These are phyloP conservation scores for Acanthopagrus latus DNA, from an alignment of 2,797 vertebrate genomes.

Conservation along the genomic window DNA sequence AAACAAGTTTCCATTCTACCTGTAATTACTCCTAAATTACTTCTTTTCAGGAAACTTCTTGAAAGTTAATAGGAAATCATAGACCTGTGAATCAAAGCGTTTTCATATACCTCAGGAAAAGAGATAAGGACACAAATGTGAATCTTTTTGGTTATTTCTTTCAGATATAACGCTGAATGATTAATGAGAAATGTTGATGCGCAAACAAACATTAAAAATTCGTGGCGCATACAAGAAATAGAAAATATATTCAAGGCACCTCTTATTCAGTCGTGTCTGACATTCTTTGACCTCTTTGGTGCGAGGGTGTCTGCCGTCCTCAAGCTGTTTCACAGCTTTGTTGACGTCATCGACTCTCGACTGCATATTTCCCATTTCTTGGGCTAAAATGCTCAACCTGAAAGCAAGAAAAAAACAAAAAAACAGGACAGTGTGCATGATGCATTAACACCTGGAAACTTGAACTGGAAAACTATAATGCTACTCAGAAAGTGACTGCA, in stretches of 20 bases:
- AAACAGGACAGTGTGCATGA: neutral
- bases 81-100: neutral
- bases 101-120: neutral
- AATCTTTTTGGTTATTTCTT: neutral
- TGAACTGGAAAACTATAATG: too few relatives aligned
- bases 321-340: slow-evolving; percentile 89
- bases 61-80: neutral
- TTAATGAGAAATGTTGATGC: neutral
- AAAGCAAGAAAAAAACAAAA: slow-evolving; percentile 33
- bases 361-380: slow-evolving; percentile 92
- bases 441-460: neutral
- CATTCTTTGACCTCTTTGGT: slow-evolving; percentile 91
- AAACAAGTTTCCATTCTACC: neutral
- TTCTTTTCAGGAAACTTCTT: neutral
- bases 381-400: slow-evolving; percentile 93
- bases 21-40: slow-evolving; percentile 3
- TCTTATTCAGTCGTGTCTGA: slow-evolving; percentile 89
- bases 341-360: slow-evolving; percentile 90
- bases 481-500: neutral
- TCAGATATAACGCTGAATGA: neutral
- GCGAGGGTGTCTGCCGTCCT: slow-evolving; percentile 94
- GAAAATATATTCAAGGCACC: slow-evolving; percentile 76
- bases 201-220: neutral
- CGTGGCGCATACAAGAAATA: neutral
- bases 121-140: neutral